Evolutionary conservation across 2,113 vertebrate species (phyloP), one percentile per base, ranked within the genome.

Genomic region (Chloebia gouldiae): DNA sequence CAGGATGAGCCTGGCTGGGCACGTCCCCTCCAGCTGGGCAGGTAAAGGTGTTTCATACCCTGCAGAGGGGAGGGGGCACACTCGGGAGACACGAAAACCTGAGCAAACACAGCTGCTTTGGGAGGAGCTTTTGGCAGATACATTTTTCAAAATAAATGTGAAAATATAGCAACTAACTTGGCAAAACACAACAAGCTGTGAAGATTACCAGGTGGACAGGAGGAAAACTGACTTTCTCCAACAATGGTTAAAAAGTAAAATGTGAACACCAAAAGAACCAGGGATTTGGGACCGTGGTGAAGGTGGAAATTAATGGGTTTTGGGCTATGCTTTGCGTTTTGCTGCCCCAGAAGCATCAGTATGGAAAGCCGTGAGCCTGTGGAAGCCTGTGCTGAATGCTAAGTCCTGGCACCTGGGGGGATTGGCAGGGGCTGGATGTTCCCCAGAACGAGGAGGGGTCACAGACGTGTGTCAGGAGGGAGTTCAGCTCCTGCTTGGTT

Each of bases 161-260:
- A 93, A 84, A 93, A 91, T 78, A 79, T 68, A 81, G 81, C 71
- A 95, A 53, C 60, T n/a, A 93, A 40, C 42, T 78, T 69, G 45
- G 70, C 61, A 80, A 94, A 96, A 70, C 56, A 71, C 76, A 95
- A 35, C n/a, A 63, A 65, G 44, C 81, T 80, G 71, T 84, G 69
- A 76, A 69, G 76, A 84, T 89, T 93, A 86, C 96, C 92, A 81
- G 47, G 20, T n/a, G 61, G 95, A 69, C 65, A 40, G 86, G 92
- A 87, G 90, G 79, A 95, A 84, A 95, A 81, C 7, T 16, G 20
- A 68, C 77, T 69, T 45, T 61, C n/a, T 88, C 84, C 25, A 63
- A 19, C 42, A 91, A 45, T 42, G 92, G 92, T 96, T 96, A 94
- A 86, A 93, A 88, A 79, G 88, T 53, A 85, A 95, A 94, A 95